Evolutionary conservation across 2,888 invertebrate species (phyloP), one percentile per base, ranked within the genome.

Genomic region (Nipponacmea schrenckii): DNA sequence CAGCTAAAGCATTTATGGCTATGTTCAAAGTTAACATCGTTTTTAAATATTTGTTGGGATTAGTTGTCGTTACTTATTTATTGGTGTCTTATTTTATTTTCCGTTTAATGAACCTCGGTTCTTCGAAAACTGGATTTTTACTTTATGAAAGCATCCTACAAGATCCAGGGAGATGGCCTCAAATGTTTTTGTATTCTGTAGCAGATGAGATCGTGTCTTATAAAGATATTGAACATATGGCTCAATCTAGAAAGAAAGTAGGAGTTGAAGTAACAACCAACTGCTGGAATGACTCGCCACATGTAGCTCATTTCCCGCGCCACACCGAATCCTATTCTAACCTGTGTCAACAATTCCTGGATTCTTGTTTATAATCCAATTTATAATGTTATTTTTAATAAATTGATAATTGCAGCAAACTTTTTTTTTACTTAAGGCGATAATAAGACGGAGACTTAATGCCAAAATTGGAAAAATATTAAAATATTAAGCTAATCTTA

Each of bases 181-280:
- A 94, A 85, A 89, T 94, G 77, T 94, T 93, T 87, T 91, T 94
- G 64, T 94, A 93, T 84, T 94, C 94, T 0, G 92, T 92, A 81
- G 91, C 91, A 2, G 94, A 94, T 86, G 90, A 92, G 70, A 90
- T 94, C 62, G 93, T 94, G 81, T 91, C 91, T 1, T 91, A 91
- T 70, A 81, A 92, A 90, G 93, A 93, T 85, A 91, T 94, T 72
- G 93, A 93, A 85, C 91, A 92, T 74, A 93, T 94, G 82, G 91
- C 92, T 12, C 90, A 90, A 72, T 90, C 93, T 5, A 90, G 91
- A 71, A 74, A 74, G 48, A 73, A 72, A 8, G 89, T 91, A 63
- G 93, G 93, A 12, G 91, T 93, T 0, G 89, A 91, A 74, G 92
- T 93, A 0, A 91, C 91, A 27, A 89, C 91, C 45, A 89, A 92